phyloP scores from a whole-genome alignment of 2,113 vertebrate species.

The Madoqua kirkii region DNA sequence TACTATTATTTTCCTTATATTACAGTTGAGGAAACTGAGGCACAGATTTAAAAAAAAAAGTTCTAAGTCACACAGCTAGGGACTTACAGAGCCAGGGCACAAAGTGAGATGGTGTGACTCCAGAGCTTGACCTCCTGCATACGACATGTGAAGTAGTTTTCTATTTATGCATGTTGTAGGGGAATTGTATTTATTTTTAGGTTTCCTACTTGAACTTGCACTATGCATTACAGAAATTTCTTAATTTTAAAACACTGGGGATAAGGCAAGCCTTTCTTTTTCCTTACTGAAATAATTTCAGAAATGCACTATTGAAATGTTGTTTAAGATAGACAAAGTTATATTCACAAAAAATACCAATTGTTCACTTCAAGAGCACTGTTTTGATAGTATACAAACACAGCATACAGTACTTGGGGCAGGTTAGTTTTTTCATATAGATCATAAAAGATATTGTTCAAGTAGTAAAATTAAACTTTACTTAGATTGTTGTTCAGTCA shows the following conservation, averaged over 20 bases:
- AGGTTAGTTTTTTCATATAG: not conserved
- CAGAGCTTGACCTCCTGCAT: not conserved
- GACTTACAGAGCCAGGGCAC: not conserved
- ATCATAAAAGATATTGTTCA: not conserved
- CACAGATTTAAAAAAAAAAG: not conserved
- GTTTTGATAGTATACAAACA: not conserved
- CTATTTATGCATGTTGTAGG: not conserved
- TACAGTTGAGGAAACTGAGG: not conserved
- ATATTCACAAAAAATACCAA: not conserved
- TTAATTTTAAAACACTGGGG: not conserved
- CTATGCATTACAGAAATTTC: not conserved
- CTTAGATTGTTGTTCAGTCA: not conserved
- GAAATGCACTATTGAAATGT: conserved; percentile 5
- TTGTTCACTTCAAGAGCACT: not conserved
- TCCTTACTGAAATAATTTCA: not conserved
- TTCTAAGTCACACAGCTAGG: not conserved
- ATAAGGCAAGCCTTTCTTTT: not conserved
- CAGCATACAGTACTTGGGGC: not conserved
- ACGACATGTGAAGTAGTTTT: not conserved
- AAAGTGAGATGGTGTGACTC: not conserved
- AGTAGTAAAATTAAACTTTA: not conserved
- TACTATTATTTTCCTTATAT: not conserved
- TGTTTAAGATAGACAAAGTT: not conserved
- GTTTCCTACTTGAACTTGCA: not conserved
- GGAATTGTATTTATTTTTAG: not conserved